phyloP scores from a whole-genome alignment of 1,140 invertebrate genomes.

The Portunus trituberculatus region DNA sequence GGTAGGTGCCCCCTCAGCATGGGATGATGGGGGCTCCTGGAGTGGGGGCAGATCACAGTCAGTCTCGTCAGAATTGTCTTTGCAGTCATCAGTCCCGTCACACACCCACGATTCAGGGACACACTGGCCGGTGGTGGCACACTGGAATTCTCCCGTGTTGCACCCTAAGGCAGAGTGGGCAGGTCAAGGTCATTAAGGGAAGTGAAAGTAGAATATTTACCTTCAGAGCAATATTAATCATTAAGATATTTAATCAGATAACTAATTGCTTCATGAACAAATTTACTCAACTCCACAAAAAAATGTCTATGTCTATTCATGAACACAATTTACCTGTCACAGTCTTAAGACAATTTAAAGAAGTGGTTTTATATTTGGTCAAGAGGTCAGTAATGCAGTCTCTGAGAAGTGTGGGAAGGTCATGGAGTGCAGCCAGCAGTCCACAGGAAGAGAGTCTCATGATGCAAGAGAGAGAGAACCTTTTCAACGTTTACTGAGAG shows the following conservation, averaged over 20 bases:
- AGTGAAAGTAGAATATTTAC: neutral
- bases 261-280: no score
- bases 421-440: neutral
- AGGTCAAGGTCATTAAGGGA: neutral
- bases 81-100: slow-evolving; percentile 80
- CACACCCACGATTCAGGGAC: slow-evolving; percentile 80
- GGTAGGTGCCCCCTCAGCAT: neutral
- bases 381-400: neutral
- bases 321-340: neutral
- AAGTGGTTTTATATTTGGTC: neutral
- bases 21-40: neutral
- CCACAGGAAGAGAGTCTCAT: neutral
- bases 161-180: slow-evolving; percentile 79
- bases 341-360: neutral
- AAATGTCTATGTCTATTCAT: neutral
- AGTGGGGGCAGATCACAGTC: slow-evolving; percentile 67
- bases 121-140: slow-evolving; percentile 81
- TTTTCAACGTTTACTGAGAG: neutral
- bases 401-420: neutral
- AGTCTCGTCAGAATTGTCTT: slow-evolving; percentile 77
- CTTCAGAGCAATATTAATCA: no score
- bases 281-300: neutral
- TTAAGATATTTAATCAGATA: no score
- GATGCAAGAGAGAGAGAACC: neutral
- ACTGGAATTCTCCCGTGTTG: slow-evolving; percentile 77